Evolutionary conservation across 1,140 invertebrate genomes (phyloP).

Genomic region (Euura saliciscinereae): DNA sequence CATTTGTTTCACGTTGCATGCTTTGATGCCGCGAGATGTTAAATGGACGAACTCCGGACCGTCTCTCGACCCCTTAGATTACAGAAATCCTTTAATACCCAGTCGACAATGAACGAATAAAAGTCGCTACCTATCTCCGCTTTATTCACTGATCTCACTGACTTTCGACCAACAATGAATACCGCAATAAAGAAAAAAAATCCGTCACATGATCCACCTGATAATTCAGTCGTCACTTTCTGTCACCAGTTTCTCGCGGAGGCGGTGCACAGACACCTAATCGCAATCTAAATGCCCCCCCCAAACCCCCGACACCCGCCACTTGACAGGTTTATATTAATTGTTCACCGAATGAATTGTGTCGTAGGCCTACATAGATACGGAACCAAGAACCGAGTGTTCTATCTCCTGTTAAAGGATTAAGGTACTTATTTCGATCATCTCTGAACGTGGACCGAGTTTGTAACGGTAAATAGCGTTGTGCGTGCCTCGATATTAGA

Average conservation of each 20-base stretch:
- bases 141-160: too few species aligned
- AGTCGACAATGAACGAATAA: neutral
- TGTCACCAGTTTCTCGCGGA: neutral
- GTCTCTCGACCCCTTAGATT: neutral
- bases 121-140: neutral
- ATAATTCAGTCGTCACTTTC: neutral
- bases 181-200: too few species aligned
- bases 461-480: slow-evolving; percentile 5
- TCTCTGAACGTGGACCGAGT: neutral
- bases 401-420: too few species aligned
- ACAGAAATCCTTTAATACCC: neutral
- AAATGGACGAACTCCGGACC: neutral
- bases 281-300: neutral
- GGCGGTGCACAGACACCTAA: neutral
- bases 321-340: neutral
- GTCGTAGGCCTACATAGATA: too few species aligned
- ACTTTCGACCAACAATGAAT: too few species aligned
- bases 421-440: neutral
- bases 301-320: neutral
- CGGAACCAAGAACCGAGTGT: too few species aligned
- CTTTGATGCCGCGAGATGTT: neutral
- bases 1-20: slow-evolving; percentile 39
- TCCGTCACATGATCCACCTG: neutral
- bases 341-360: too few species aligned
- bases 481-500: slow-evolving; percentile 2